A percentile compares a stretch with the other conserved stretches of the same genome.
Evolutionary conservation across 23 tunicate genomes (phyloP).

Genomic region (Trididemnum clinides): DNA sequence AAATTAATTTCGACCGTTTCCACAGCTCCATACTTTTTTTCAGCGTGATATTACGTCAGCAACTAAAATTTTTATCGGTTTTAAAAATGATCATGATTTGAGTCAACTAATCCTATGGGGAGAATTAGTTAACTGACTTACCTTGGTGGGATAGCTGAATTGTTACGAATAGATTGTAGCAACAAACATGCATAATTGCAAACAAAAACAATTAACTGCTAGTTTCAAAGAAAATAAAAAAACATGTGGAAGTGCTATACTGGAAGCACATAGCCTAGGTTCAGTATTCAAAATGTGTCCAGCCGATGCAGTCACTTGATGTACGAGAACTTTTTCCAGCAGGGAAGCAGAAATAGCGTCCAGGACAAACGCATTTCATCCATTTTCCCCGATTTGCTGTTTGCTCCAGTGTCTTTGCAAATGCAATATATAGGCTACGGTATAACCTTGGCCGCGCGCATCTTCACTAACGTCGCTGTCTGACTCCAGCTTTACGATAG

Average conservation of each 20-base stretch:
- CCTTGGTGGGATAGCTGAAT: not conserved
- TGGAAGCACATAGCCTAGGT: conserved; percentile 2
- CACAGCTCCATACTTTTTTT: too few relatives aligned
- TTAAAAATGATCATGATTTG: too few relatives aligned
- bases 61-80: too few relatives aligned
- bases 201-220: not conserved
- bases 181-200: not conserved
- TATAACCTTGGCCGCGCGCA: not conserved
- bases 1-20: too few relatives aligned
- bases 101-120: not conserved
- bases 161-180: not conserved
- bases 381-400: conserved; percentile 7
- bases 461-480: too few relatives aligned
- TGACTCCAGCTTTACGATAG: conserved; percentile 6
- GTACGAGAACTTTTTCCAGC: not conserved
- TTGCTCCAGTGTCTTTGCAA: not conserved
- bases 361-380: not conserved
- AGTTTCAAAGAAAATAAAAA: not conserved
- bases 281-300: conserved; percentile 7
- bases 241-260: not conserved
- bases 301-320: conserved; percentile 1
- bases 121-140: not conserved
- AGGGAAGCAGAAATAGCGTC: conserved; percentile 3
- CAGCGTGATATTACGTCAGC: too few relatives aligned
- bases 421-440: not conserved